A percentile compares a stretch with the other conserved stretches of the same genome.
phyloP scores from a whole-genome alignment of 2,797 vertebrate species.

The Saguinus oedipus region DNA sequence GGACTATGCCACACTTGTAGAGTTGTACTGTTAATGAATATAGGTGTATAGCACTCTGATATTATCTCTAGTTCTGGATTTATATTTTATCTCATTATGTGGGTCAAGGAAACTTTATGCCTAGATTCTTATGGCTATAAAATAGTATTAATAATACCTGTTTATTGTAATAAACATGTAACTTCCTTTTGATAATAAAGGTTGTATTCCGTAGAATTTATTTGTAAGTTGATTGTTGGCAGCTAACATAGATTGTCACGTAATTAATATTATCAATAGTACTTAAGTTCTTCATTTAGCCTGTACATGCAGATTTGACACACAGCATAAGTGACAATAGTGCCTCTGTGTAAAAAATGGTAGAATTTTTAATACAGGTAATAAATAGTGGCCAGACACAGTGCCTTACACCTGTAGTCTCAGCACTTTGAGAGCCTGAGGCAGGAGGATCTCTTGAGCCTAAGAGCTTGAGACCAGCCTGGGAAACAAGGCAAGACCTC shows the following conservation, averaged over 20 bases:
- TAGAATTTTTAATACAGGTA: constrained; percentile 45
- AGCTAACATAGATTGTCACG: background rate
- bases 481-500: background rate
- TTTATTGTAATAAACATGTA: constrained; percentile 24
- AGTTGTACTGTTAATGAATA: constrained; percentile 13
- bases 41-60: background rate
- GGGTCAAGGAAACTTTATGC: constrained; percentile 27
- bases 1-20: background rate
- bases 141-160: constrained; percentile 17
- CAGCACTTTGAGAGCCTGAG: background rate
- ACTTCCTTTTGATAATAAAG: background rate
- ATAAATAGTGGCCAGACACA: background rate
- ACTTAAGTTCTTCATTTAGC: background rate
- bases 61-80: constrained; percentile 40
- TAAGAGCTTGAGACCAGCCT: background rate
- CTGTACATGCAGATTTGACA: constrained; percentile 26
- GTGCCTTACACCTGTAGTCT: background rate
- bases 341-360: constrained; percentile 23
- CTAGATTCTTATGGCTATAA: constrained; percentile 20
- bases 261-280: constrained; percentile 33
- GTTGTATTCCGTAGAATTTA: background rate
- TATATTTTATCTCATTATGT: constrained; percentile 31
- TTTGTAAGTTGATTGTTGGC: constrained; percentile 39
- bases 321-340: background rate
- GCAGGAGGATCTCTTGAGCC: background rate